Evolutionary conservation across 2,888 invertebrate species (phyloP).

Genomic region (Morpho helenor): DNA sequence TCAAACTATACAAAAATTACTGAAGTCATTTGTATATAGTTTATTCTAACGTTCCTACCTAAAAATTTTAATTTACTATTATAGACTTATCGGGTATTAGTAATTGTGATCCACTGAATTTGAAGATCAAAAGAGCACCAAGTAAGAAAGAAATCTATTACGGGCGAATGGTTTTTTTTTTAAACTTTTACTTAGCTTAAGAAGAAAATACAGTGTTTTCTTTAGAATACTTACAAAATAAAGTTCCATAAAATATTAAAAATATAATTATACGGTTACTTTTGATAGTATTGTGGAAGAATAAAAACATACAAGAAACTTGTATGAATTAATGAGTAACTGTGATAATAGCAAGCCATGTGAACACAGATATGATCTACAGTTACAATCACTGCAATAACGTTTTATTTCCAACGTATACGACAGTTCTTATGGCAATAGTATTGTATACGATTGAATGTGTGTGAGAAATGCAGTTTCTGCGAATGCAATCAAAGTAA

Average conservation of each 20-base stretch:
- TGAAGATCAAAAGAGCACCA: no score
- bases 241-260: constrained; percentile 1
- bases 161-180: no score
- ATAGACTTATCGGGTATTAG: no score
- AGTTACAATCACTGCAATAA: constrained; percentile 2
- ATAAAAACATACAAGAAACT: constrained; percentile 7
- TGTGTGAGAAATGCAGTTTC: constrained; percentile 5
- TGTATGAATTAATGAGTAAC: constrained; percentile 12
- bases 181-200: no score
- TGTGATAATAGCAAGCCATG: constrained; percentile 3
- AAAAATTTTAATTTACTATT: no score
- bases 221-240: not conserved
- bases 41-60: no score
- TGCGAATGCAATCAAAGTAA: not conserved
- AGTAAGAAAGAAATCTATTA: no score
- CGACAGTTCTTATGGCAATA: not conserved
- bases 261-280: constrained; percentile 9
- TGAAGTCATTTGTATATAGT: no score
- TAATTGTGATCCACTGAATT: no score
- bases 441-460: not conserved
- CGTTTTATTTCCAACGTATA: not conserved
- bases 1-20: no score
- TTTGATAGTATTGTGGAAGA: constrained; percentile 4
- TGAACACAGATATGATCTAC: constrained; percentile 3
- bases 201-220: no score